A percentile compares a stretch with the other conserved stretches of the same genome.
Evolutionary conservation across 53 echinoderm and acorn worm genomes (phyloP).

Genomic region (Holothuria leucospilota): DNA sequence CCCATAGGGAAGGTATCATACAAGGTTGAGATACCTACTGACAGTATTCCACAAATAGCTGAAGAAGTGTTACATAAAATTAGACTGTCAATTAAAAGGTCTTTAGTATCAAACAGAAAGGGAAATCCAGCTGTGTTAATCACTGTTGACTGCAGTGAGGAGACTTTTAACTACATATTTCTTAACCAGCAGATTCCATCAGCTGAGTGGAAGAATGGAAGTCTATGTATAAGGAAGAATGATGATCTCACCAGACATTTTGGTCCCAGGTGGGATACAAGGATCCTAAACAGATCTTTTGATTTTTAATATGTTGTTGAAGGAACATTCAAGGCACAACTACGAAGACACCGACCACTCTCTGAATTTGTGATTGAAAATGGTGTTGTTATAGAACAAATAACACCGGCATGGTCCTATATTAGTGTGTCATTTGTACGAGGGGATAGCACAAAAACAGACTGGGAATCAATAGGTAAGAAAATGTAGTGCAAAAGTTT

Average conservation of each 20-base stretch:
- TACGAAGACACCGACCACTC: neutral
- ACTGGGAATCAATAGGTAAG: neutral
- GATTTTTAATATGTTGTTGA: slow-evolving; percentile 22
- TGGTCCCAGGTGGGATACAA: slow-evolving; percentile 13
- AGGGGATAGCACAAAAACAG: neutral
- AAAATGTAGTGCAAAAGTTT: neutral
- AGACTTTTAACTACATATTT: neutral
- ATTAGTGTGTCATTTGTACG: neutral
- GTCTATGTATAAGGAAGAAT: neutral
- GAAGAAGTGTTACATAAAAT: neutral
- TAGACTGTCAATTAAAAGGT: neutral
- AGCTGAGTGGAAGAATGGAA: neutral
- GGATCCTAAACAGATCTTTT: slow-evolving; percentile 19
- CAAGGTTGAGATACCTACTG: neutral
- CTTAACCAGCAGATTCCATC: neutral
- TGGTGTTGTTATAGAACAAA: slow-evolving; percentile 9
- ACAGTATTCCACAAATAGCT: neutral
- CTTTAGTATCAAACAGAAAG: neutral
- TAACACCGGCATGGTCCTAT: slow-evolving; percentile 6
- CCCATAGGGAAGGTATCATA: neutral
- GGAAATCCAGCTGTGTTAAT: neutral
- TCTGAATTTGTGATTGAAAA: neutral
- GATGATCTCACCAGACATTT: neutral
- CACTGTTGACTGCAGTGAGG: too few relatives aligned
- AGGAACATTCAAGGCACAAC: slow-evolving; percentile 9